Evolutionary conservation across 2,113 vertebrate species (phyloP).

Genomic region (Echinops telfairi): DNA sequence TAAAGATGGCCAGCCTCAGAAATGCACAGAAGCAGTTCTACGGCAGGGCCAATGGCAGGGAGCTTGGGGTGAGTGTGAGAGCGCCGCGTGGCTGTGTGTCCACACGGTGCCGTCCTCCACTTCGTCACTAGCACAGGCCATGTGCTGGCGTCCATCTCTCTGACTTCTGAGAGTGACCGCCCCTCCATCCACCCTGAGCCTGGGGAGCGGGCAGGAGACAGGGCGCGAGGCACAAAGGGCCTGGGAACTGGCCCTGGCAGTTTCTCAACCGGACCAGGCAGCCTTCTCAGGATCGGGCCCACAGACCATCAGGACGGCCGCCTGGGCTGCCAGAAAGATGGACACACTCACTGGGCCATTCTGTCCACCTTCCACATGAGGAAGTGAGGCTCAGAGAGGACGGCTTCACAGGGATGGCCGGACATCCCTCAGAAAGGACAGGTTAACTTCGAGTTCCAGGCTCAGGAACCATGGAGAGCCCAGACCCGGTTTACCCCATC

Average conservation of each 20-base stretch:
- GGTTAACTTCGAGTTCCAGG: neutral
- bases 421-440: neutral
- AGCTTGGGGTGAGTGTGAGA: neutral
- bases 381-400: neutral
- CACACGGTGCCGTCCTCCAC: neutral
- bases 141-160: rapidly evolving
- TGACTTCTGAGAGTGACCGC: rapidly evolving
- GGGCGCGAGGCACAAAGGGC: too few species aligned
- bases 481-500: neutral
- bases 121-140: neutral
- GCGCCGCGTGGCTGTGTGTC: neutral
- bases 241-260: too few species aligned
- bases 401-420: too few species aligned
- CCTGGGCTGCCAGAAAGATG: rapidly evolving
- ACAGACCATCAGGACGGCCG: neutral
- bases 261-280: neutral
- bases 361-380: neutral
- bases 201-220: too few species aligned
- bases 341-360: neutral
- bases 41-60: too few species aligned
- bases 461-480: neutral
- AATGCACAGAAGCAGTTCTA: too few species aligned
- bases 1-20: too few species aligned
- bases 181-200: neutral
- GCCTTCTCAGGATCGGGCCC: neutral